Conservation (phyloP, 2,888 invertebrate genomes). For the Xestia c-nigrum region DNA sequence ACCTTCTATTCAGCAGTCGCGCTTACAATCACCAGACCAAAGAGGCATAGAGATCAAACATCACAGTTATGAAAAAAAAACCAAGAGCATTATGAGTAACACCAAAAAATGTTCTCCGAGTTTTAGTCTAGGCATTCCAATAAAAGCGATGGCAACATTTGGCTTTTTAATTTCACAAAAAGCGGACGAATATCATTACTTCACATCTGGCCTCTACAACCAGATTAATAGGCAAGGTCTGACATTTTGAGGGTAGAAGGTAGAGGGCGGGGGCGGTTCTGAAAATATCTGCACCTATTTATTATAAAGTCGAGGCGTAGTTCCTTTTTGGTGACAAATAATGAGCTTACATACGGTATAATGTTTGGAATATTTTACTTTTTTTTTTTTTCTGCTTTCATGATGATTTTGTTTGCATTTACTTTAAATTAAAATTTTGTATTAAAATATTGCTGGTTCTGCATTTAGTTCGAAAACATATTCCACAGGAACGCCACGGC, state of each 20-base stretch:
- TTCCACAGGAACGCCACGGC: background rate
- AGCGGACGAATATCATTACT: background rate
- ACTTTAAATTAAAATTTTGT: background rate
- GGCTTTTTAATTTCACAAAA: background rate
- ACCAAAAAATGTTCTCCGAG: background rate
- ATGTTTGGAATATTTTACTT: background rate
- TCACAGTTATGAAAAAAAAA: background rate
- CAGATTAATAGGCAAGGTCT: background rate
- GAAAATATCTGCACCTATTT: constrained; percentile 6
- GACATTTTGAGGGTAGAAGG: background rate
- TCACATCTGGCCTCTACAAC: background rate
- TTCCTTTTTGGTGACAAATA: background rate
- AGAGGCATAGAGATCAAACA: no score
- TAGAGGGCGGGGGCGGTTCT: no score
- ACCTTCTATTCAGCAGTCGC: no score
- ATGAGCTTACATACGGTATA: background rate
- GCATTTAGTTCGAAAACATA: background rate
- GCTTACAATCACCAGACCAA: no score
- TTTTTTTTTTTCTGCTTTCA: background rate
- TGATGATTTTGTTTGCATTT: background rate
- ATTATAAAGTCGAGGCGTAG: background rate
- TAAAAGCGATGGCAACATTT: background rate
- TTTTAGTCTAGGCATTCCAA: background rate
- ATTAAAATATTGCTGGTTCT: no score
- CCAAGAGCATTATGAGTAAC: background rate